A percentile compares a stretch with the other conserved stretches of the same genome.
phyloP scores from a whole-genome alignment of 2,113 vertebrate genomes.

The Onychorhynchus coronatus region DNA sequence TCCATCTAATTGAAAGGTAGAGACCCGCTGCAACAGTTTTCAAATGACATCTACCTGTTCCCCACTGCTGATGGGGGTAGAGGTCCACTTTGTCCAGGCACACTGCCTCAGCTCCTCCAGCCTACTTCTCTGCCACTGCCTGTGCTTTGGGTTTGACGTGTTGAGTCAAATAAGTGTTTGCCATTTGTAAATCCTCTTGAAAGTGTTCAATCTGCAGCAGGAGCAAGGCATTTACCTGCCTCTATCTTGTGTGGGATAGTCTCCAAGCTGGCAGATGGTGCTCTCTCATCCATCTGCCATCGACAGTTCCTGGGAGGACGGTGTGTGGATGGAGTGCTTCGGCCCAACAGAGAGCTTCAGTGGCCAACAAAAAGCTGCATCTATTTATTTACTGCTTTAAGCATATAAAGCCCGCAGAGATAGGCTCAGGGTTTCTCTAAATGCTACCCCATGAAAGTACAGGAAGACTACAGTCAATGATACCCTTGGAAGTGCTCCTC shows the following conservation, averaged over 20 bases:
- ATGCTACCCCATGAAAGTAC: neutral
- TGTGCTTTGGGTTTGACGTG: neutral
- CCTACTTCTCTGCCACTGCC: neutral
- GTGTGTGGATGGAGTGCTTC: neutral
- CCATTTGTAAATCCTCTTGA: neutral
- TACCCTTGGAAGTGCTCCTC: neutral
- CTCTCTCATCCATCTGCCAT: constrained; percentile 23
- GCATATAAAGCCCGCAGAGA: neutral
- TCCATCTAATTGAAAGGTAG: neutral
- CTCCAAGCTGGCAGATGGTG: constrained; percentile 52
- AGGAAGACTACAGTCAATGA: neutral
- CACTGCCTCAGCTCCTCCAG: neutral
- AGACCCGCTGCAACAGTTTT: neutral
- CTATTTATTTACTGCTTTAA: constrained; percentile 25
- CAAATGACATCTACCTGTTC: neutral
- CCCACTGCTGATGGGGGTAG: neutral
- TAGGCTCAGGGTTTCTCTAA: neutral
- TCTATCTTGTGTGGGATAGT: neutral
- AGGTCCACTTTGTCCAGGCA: neutral
- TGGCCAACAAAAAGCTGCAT: neutral
- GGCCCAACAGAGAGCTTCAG: neutral
- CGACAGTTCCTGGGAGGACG: neutral
- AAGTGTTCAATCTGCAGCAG: constrained; percentile 6
- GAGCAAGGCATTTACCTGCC: constrained; percentile 25
- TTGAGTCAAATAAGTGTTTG: neutral